Percentiles rank a stretch among this genome's conserved stretches.
phyloP scores from a whole-genome alignment of 2,113 vertebrate species.

The Alethe diademata region DNA sequence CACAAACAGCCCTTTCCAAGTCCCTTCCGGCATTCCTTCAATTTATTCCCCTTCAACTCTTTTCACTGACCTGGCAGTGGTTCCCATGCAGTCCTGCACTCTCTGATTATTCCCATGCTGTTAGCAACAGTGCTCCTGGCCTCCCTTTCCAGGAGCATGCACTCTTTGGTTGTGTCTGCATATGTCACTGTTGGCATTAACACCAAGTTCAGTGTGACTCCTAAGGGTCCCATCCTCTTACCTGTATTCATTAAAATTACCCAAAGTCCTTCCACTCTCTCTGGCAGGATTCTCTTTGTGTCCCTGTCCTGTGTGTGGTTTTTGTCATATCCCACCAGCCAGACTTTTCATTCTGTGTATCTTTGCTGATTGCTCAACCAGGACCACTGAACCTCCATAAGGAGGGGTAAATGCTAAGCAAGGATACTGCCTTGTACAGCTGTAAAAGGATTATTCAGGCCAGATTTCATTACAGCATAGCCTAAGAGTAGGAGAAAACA shows the following conservation, averaged over 20 bases:
- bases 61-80: neutral
- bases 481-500: constrained; percentile 16
- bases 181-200: neutral
- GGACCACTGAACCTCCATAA: neutral
- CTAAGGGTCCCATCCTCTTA: neutral
- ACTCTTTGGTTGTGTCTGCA: neutral
- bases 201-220: neutral
- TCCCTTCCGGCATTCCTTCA: neutral
- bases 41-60: neutral
- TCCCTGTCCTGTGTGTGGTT: neutral
- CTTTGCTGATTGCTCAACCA: neutral
- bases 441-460: neutral
- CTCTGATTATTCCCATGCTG: neutral
- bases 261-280: neutral
- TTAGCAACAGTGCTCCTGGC: neutral
- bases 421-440: neutral
- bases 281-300: neutral
- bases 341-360: neutral
- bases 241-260: neutral
- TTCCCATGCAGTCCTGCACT: neutral
- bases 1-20: neutral
- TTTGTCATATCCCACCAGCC: neutral
- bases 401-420: neutral
- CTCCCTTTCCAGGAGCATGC: neutral
- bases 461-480: neutral